phyloP scores from a whole-genome alignment of 2,888 invertebrate species.

The Cybosia mesomella region DNA sequence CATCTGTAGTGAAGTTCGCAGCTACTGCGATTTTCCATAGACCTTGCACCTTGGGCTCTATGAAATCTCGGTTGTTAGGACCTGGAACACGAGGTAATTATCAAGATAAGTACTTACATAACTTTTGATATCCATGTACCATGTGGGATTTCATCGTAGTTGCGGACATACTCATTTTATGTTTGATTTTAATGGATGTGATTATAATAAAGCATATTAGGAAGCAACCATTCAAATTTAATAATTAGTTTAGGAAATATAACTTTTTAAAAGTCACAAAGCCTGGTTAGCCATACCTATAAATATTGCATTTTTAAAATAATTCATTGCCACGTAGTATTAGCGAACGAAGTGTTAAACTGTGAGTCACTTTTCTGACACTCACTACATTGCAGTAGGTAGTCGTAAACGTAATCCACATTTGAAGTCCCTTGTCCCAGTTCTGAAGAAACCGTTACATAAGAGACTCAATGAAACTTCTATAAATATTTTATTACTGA shows the following conservation, averaged over 20 bases:
- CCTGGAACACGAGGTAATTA: constrained; percentile 62
- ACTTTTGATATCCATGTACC: neutral
- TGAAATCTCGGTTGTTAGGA: constrained; percentile 94
- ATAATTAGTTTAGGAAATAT: no score
- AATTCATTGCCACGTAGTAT: no score
- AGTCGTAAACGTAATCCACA: neutral
- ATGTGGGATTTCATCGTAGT: no score
- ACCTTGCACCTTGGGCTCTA: constrained; percentile 96
- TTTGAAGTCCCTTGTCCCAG: neutral
- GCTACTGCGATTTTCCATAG: constrained; percentile 94
- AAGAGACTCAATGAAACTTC: neutral
- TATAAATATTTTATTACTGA: constrained; percentile 9
- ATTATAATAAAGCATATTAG: no score
- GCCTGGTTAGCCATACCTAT: no score
- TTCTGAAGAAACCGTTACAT: constrained; percentile 1
- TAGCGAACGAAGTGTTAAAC: no score
- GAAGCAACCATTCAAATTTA: no score
- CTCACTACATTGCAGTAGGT: neutral
- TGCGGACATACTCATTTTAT: no score
- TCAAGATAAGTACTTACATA: neutral
- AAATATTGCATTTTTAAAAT: neutral
- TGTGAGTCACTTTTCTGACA: no score
- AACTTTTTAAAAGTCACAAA: no score
- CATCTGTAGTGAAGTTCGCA: constrained; percentile 93
- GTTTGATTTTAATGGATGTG: no score